These are phyloP conservation scores for Eutolmus rufibarbis DNA, from an alignment of 2,888 invertebrate species.

Conservation along the genomic window DNA sequence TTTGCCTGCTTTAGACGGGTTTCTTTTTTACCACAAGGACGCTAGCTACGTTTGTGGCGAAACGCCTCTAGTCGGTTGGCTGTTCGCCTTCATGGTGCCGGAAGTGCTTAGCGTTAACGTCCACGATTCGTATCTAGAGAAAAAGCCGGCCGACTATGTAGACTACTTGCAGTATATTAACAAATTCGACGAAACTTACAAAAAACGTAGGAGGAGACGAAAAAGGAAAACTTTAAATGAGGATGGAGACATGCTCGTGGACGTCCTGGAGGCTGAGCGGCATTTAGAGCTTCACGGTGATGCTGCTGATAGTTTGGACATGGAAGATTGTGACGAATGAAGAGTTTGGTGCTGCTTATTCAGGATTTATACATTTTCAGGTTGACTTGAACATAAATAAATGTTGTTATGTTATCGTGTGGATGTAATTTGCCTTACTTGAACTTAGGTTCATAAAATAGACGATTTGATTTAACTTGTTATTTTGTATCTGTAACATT, in stretches of 20 bases:
- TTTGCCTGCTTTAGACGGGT: slow-evolving; percentile 75
- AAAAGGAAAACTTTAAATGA: slow-evolving; percentile 8
- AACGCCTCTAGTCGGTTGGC: slow-evolving; percentile 91
- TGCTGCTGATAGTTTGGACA: not conserved
- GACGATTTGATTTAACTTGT: too few species aligned
- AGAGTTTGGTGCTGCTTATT: not conserved
- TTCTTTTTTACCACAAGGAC: slow-evolving; percentile 89
- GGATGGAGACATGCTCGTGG: not conserved
- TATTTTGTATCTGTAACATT: too few species aligned
- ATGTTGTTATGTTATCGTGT: not conserved
- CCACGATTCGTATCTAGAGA: slow-evolving; percentile 14
- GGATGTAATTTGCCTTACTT: not conserved
- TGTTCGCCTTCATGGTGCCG: slow-evolving; percentile 86
- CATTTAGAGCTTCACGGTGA: slow-evolving; percentile 3
- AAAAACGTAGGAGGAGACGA: not conserved
- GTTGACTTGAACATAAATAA: not conserved
- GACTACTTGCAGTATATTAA: slow-evolving; percentile 37
- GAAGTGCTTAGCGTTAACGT: slow-evolving; percentile 66
- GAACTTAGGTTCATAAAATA: too few species aligned
- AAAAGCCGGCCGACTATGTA: slow-evolving; percentile 30
- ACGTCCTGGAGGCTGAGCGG: not conserved
- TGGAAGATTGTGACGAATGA: not conserved
- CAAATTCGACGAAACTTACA: slow-evolving; percentile 24
- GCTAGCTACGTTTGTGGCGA: slow-evolving; percentile 79
- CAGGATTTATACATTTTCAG: not conserved